These are phyloP conservation scores for Poecile montanus DNA, from an alignment of 2,797 vertebrate species.

Conservation along the genomic window DNA sequence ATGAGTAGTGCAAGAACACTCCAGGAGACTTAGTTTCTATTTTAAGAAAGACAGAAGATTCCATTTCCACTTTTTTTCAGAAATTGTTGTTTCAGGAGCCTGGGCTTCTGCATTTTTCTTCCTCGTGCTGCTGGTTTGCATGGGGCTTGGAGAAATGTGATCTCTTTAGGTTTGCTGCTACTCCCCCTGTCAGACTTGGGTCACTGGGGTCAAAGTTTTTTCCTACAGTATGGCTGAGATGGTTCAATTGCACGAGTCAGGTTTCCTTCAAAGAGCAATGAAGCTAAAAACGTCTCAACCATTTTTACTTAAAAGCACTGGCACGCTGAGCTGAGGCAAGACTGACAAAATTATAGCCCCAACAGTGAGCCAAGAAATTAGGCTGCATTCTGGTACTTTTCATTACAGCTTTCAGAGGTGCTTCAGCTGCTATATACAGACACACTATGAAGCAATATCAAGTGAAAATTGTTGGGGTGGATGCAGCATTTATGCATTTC, in stretches of 20 bases:
- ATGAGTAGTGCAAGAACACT: neutral
- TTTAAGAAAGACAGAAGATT: neutral
- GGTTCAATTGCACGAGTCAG: accelerated
- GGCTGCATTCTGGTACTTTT: neutral
- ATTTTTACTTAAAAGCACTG: neutral
- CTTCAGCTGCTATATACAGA: conserved; percentile 38
- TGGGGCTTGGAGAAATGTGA: neutral
- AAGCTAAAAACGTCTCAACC: neutral
- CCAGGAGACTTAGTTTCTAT: neutral
- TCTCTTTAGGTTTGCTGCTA: neutral
- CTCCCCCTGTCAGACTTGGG: neutral
- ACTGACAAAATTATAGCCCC: neutral
- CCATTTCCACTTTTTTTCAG: neutral
- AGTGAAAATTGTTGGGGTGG: conserved; percentile 71
- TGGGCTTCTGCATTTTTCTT: neutral
- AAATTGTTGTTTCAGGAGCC: neutral
- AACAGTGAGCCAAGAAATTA: conserved; percentile 42
- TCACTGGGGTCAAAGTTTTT: neutral
- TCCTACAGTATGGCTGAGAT: neutral
- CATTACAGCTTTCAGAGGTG: conserved; percentile 6
- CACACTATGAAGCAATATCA: conserved; percentile 54
- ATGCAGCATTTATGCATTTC: conserved; percentile 57
- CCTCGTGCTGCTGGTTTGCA: accelerated
- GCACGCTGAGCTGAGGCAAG: neutral
- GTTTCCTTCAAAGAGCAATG: neutral